Evolutionary conservation across 2,888 invertebrate species (phyloP).

Genomic region (Thyatira batis): DNA sequence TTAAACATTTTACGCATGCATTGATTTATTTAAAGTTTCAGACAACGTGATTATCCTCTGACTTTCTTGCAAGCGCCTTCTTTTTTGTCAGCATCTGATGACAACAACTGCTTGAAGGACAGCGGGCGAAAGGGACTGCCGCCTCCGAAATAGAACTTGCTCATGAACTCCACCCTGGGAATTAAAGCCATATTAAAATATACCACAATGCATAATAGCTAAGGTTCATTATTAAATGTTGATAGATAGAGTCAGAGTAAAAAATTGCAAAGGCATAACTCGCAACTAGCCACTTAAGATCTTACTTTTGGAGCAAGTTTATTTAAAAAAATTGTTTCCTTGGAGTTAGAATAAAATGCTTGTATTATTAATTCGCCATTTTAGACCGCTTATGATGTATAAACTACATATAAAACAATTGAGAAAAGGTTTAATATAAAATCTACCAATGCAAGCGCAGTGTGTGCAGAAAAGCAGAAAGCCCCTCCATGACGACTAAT

Average conservation of each 20-base stretch:
- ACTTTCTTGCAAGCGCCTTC: slow-evolving; percentile 47
- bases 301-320: too few species aligned
- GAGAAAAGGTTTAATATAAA: neutral
- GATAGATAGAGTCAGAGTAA: neutral
- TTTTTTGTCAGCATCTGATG: slow-evolving; percentile 24
- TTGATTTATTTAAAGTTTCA: too few species aligned
- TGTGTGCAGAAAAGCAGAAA: slow-evolving; percentile 94
- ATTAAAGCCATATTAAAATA: slow-evolving; percentile 43
- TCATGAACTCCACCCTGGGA: slow-evolving; percentile 96
- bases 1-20: too few species aligned
- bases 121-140: slow-evolving; percentile 88
- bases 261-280: too few species aligned
- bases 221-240: neutral
- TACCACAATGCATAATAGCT: neutral
- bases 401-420: too few species aligned
- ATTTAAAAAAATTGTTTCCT: too few species aligned
- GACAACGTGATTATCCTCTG: too few species aligned
- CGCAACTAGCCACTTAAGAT: too few species aligned
- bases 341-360: too few species aligned
- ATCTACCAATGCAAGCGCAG: slow-evolving; percentile 92
- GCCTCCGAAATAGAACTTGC: slow-evolving; percentile 90
- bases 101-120: slow-evolving; percentile 79
- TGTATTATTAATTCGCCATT: too few species aligned
- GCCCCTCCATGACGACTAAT: slow-evolving; percentile 93
- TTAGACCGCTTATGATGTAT: too few species aligned